A percentile compares a stretch with the other conserved stretches of the same genome.
phyloP scores from a whole-genome alignment of 1,140 invertebrate species.

The Pachyrhynchus sulphureomaculatus region DNA sequence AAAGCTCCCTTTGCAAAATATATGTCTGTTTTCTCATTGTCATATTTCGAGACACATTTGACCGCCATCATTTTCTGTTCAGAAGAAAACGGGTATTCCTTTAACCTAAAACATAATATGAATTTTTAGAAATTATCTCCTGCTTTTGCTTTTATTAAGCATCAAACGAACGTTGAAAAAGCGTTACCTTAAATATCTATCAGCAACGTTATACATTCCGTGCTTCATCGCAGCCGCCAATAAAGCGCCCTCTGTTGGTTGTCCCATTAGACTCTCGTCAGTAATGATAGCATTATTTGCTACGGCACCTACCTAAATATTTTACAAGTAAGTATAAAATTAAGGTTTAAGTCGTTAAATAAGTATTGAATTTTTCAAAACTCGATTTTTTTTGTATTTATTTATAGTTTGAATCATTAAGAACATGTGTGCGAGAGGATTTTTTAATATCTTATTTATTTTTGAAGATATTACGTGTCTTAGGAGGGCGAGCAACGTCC shows the following conservation, averaged over 20 bases:
- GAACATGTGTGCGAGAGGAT: no score
- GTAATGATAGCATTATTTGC: conserved; percentile 96
- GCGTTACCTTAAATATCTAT: conserved; percentile 70
- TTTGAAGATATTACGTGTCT: no score
- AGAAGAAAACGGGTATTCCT: conserved; percentile 96
- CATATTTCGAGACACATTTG: conserved; percentile 81
- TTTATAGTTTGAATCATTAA: no score
- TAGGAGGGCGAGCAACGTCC: no score
- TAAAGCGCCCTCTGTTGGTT: conserved; percentile 97
- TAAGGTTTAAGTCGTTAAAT: background rate
- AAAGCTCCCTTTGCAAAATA: conserved; percentile 93
- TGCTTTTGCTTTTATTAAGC: background rate
- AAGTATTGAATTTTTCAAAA: background rate
- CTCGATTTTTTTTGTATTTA: no score
- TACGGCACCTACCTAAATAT: conserved; percentile 80
- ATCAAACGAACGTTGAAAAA: background rate
- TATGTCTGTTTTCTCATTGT: conserved; percentile 64
- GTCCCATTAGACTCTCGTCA: conserved; percentile 83
- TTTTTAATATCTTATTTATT: no score
- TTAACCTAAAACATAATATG: conserved; percentile 59
- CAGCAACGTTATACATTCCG: conserved; percentile 77
- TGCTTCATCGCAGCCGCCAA: conserved; percentile 90
- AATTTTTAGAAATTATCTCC: background rate
- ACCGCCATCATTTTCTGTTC: conserved; percentile 99
- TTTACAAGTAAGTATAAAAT: conserved; percentile 13